Percentiles rank a stretch among this genome's conserved stretches.
Conservation (phyloP, 2,888 invertebrate genomes). For the Erebia ligea region DNA sequence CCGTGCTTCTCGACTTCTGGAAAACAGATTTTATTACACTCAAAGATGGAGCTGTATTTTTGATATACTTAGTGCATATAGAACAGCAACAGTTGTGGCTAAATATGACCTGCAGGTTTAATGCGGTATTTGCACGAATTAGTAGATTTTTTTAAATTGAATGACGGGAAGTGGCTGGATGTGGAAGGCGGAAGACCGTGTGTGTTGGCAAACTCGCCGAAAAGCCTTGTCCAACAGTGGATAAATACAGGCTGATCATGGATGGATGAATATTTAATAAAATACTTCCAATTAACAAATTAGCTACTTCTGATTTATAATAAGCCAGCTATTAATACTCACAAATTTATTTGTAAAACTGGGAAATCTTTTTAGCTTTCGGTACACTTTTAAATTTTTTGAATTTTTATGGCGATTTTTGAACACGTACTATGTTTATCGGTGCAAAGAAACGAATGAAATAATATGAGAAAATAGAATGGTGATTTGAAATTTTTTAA, state of each 20-base stretch:
- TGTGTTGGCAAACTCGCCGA: too few species aligned
- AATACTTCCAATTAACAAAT: too few species aligned
- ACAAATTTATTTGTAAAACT: not conserved
- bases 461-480: conserved; percentile 10
- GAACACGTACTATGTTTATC: conserved; percentile 22
- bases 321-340: not conserved
- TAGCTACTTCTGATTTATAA: too few species aligned
- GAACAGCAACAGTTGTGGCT: too few species aligned
- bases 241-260: too few species aligned
- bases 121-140: not conserved
- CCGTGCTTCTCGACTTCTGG: not conserved
- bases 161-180: too few species aligned
- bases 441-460: conserved; percentile 27
- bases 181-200: too few species aligned
- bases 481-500: conserved; percentile 8
- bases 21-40: not conserved
- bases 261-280: too few species aligned
- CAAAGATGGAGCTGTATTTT: too few species aligned
- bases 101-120: not conserved
- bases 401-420: conserved; percentile 37
- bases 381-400: conserved; percentile 36
- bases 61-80: too few species aligned
- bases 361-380: conserved; percentile 16
- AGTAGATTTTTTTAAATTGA: not conserved
- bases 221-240: too few species aligned